phyloP scores from a whole-genome alignment of 2,888 invertebrate genomes.

The Diplolepis rosae region DNA sequence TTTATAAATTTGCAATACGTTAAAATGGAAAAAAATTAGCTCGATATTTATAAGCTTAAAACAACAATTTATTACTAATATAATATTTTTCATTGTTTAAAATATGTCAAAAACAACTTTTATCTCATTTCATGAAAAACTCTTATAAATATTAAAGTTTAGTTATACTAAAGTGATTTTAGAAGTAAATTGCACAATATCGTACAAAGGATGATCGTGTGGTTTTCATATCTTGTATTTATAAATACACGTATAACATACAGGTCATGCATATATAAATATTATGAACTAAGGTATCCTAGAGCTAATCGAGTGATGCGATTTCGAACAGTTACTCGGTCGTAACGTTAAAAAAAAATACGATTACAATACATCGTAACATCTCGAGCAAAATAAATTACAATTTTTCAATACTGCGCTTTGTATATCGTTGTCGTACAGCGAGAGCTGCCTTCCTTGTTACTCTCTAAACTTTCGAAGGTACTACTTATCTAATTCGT shows the following conservation, averaged over 20 bases:
- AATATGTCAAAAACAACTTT: no score
- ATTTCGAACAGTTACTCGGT: conserved; percentile 47
- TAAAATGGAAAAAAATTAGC: no score
- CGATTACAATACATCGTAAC: conserved; percentile 54
- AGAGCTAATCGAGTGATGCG: conserved; percentile 64
- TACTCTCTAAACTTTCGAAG: conserved; percentile 31
- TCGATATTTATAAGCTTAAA: no score
- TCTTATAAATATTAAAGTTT: no score
- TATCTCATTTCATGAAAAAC: no score
- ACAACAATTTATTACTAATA: no score
- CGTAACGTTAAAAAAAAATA: conserved; percentile 58
- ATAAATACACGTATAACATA: conserved; percentile 71
- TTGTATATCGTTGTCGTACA: conserved; percentile 62
- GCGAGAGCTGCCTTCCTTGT: conserved; percentile 58
- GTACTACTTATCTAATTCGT: conserved; percentile 5
- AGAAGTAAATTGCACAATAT: conserved; percentile 31
- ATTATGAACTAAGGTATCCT: conserved; percentile 67
- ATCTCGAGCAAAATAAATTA: conserved; percentile 70
- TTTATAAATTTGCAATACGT: no score
- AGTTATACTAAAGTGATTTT: not conserved
- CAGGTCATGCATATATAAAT: conserved; percentile 68
- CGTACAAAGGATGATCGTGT: not conserved
- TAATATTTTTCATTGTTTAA: no score
- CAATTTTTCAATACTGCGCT: conserved; percentile 71
- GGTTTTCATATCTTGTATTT: conserved; percentile 68